phyloP scores from a whole-genome alignment of 2,113 vertebrate species.

The Cololabis saira region DNA sequence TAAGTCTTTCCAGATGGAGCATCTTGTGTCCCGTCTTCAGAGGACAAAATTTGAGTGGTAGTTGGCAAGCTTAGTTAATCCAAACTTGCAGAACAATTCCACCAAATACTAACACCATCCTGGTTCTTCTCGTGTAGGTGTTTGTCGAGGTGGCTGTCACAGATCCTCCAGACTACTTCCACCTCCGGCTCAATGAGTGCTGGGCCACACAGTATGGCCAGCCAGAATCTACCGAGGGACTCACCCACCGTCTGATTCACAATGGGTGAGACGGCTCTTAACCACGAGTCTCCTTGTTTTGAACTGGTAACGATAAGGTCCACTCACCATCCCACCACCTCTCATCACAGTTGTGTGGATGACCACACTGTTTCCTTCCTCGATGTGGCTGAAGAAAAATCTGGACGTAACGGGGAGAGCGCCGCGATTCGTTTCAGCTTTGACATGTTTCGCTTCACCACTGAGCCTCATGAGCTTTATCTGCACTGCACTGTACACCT shows the following conservation, averaged over 20 bases:
- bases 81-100: too few species aligned
- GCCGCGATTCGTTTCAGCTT: slow-evolving; percentile 75
- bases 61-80: too few species aligned
- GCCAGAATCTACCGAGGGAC: slow-evolving; percentile 41
- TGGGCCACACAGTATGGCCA: slow-evolving; percentile 74
- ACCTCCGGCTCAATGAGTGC: slow-evolving; percentile 73
- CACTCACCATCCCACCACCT: background rate
- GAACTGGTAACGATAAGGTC: fast-evolving
- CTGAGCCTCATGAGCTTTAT: slow-evolving; percentile 65
- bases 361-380: slow-evolving; percentile 71
- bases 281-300: fast-evolving
- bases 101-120: too few species aligned
- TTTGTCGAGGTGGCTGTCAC: slow-evolving; percentile 74
- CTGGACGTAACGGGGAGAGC: slow-evolving; percentile 52
- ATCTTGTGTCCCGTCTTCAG: too few species aligned
- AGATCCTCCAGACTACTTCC: slow-evolving; percentile 73
- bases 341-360: slow-evolving; percentile 58
- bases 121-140: slow-evolving; percentile 39
- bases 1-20: too few species aligned
- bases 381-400: slow-evolving; percentile 2
- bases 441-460: slow-evolving; percentile 77
- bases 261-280: slow-evolving; percentile 71
- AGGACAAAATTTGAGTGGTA: too few species aligned
- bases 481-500: slow-evolving; percentile 81
- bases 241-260: slow-evolving; percentile 61